phyloP scores from a whole-genome alignment of 2,113 vertebrate species.

The Clupea harengus region DNA sequence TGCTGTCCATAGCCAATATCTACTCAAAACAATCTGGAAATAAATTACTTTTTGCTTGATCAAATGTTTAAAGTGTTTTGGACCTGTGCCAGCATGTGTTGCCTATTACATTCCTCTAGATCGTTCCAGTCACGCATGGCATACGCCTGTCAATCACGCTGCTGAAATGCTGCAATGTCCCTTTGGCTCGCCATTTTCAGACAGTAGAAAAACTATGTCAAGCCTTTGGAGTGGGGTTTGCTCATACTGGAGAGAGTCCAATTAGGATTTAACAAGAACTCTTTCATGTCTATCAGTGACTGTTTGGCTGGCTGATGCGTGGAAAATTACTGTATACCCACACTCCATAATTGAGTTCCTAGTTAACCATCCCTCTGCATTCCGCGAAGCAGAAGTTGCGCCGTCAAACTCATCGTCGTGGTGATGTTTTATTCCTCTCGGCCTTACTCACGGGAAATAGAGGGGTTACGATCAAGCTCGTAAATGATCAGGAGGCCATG shows the following conservation, averaged over 20 bases:
- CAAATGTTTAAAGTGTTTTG: background rate
- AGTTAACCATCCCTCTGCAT: background rate
- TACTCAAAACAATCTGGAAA: background rate
- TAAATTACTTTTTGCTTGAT: background rate
- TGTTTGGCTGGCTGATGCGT: conserved; percentile 10
- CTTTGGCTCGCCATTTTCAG: background rate
- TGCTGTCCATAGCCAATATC: background rate
- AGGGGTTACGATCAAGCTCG: background rate
- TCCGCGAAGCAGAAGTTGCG: background rate
- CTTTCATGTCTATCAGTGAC: conserved; percentile 15
- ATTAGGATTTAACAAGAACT: background rate
- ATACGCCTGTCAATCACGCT: background rate
- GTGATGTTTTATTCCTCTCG: background rate
- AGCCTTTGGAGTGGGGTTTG: background rate
- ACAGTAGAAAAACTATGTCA: background rate
- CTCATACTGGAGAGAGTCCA: background rate
- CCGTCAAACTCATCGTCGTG: background rate
- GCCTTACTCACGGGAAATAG: background rate
- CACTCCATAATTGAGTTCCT: background rate
- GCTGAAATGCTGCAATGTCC: background rate
- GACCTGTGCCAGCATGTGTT: background rate
- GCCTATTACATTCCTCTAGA: background rate
- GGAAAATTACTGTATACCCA: background rate
- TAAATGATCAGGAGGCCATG: background rate
- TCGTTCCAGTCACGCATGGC: background rate